Conservation (phyloP, 2,113 vertebrate species). For the Platysteira castanea region DNA sequence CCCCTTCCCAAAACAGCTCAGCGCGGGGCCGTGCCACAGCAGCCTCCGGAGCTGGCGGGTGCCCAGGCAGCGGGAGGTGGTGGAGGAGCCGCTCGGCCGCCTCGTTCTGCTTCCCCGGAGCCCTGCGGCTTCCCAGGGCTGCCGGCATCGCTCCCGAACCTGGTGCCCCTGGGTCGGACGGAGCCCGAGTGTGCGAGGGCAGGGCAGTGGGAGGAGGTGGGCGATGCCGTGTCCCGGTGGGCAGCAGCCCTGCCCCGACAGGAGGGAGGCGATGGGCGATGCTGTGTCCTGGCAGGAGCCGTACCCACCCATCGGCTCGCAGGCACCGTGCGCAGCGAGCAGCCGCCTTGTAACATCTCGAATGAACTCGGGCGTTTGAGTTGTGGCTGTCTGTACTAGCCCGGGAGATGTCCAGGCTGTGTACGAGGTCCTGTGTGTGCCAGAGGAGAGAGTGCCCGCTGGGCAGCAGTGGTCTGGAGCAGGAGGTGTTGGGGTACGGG, state of each 20-base stretch:
- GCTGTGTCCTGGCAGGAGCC: not conserved
- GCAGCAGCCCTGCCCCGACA: not conserved
- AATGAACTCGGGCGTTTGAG: not conserved
- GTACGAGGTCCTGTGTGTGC: not conserved
- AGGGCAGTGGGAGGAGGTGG: not conserved
- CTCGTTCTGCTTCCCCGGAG: not conserved
- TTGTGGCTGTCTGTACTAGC: not conserved
- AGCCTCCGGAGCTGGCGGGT: not conserved
- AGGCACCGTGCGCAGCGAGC: accelerated
- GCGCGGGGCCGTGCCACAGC: not conserved
- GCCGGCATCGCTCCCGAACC: not conserved
- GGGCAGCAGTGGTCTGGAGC: not conserved
- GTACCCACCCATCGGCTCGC: accelerated
- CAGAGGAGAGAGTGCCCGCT: not conserved
- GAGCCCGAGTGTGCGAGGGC: not conserved
- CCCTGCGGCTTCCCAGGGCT: not conserved
- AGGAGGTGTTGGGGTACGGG: accelerated
- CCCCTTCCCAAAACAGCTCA: not conserved
- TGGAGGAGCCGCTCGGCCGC: not conserved
- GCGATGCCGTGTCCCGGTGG: not conserved
- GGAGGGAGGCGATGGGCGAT: not conserved
- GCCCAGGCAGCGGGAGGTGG: not conserved
- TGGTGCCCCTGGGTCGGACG: not conserved
- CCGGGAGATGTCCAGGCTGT: not conserved
- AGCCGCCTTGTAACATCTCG: accelerated